Base-by-base conservation (phyloP, 2,113 vertebrate species). In the Thamnaconus septentrionalis region DNA sequence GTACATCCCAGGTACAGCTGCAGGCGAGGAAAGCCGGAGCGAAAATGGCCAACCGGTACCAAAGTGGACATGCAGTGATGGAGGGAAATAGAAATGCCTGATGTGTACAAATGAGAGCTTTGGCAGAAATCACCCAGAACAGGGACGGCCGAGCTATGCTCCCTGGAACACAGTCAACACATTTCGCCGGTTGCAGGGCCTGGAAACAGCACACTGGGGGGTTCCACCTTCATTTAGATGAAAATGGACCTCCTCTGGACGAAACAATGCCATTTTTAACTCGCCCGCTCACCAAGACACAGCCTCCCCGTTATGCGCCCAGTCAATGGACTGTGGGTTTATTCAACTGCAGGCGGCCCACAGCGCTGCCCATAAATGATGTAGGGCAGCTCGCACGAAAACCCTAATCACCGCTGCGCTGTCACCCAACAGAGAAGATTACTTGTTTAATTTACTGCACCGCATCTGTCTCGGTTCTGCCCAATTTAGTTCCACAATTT, bases 321-420 rank as follows among this genome's bases (percentile, higher is more conserved):
- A 82, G 85, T 91, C 88, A 91, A 91, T 90, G 88, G 88, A 88
- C 88, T 90, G 90, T 89, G 85, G 83, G 87, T 87, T 89, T 87
- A 87, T 90, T 90, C 86, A 86, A 89, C 85, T 86, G 76, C 83
- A 76, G 83, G 85, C 86, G 75, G 83, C 82, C 84, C 78, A 85
- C 80, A 81, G 86, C 80, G 74, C 57, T 42, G 72, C 83, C 18
- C 76, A 90, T 90, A 91, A 92, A 91, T 92, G 90, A 91, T 80
- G 84, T 75, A 85, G 84, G 84, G 82, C 82, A 69, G 83, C 86
- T 84, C 83, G 80, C 85, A 81, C 82, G 88, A 83, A 89, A 31
- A 86, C 85, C 76, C 87, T 91, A 88, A 90, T 90, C 89, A 90
- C 87, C 87, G 82, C 84, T 88, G 86, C 80, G 85, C 85, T 89